A percentile compares a stretch with the other conserved stretches of the same genome.
Evolutionary conservation across 2,888 invertebrate species (phyloP).

Genomic region (Calameuta filiformis): DNA sequence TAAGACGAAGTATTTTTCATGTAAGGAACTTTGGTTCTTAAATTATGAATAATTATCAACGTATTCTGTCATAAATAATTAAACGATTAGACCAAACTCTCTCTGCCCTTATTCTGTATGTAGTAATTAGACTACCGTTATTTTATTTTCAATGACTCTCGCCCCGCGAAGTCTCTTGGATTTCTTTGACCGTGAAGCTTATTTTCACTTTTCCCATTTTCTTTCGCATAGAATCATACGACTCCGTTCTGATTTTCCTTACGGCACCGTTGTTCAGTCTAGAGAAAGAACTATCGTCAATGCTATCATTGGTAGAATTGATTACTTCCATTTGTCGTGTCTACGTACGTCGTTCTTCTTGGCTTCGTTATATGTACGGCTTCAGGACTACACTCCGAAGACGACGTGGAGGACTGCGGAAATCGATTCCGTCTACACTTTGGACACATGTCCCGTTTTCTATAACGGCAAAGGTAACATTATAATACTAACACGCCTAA

Average conservation of each 20-base stretch:
- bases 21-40: background rate
- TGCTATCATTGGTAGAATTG: background rate
- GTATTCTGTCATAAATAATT: background rate
- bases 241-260: background rate
- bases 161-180: background rate
- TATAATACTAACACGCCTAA: background rate
- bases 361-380: background rate
- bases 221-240: background rate
- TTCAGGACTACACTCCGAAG: conserved; percentile 3
- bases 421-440: conserved; percentile 23
- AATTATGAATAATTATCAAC: background rate
- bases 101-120: background rate
- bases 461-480: conserved; percentile 15
- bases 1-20: background rate
- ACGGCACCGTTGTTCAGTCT: background rate
- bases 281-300: background rate
- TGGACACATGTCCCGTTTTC: conserved; percentile 36
- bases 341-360: conserved; percentile 1
- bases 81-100: background rate
- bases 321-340: background rate
- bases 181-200: background rate
- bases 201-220: background rate
- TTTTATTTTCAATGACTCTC: background rate
- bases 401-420: conserved; percentile 5
- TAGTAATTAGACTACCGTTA: background rate